Percentiles rank a stretch among this genome's conserved stretches.
Evolutionary conservation across 2,797 vertebrate species (phyloP).

Genomic region (Cheirogaleus major): DNA sequence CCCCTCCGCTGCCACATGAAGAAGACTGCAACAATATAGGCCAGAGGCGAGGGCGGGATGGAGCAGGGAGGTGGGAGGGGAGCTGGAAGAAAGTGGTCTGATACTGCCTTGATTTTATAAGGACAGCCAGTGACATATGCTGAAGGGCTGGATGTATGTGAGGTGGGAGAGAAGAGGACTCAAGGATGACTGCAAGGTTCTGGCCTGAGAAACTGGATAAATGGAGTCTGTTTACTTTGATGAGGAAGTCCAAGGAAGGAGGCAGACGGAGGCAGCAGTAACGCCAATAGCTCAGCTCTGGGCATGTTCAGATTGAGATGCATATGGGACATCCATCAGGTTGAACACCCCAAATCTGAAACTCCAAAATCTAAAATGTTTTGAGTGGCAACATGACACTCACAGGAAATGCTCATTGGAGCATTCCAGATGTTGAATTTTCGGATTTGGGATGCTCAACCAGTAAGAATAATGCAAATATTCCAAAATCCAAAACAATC

Average conservation of each 20-base stretch:
- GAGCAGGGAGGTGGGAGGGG: neutral
- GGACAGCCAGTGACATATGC: too few species aligned
- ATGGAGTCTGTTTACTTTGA: rapidly evolving
- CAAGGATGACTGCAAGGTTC: neutral
- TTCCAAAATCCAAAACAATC: neutral
- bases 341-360: neutral
- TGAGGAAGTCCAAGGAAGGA: neutral
- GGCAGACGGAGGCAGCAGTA: rapidly evolving
- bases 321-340: neutral
- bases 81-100: too few species aligned
- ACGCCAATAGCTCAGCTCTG: neutral
- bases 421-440: neutral
- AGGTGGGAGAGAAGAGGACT: neutral
- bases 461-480: neutral
- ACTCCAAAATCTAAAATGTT: neutral
- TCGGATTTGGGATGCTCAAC: neutral
- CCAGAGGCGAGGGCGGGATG: neutral
- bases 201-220: neutral
- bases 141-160: neutral
- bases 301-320: neutral
- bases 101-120: neutral
- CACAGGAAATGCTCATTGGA: neutral
- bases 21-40: neutral
- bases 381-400: neutral
- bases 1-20: neutral